Evolutionary conservation across 2,113 vertebrate species (phyloP).

Genomic region (Oncorhynchus mykiss): DNA sequence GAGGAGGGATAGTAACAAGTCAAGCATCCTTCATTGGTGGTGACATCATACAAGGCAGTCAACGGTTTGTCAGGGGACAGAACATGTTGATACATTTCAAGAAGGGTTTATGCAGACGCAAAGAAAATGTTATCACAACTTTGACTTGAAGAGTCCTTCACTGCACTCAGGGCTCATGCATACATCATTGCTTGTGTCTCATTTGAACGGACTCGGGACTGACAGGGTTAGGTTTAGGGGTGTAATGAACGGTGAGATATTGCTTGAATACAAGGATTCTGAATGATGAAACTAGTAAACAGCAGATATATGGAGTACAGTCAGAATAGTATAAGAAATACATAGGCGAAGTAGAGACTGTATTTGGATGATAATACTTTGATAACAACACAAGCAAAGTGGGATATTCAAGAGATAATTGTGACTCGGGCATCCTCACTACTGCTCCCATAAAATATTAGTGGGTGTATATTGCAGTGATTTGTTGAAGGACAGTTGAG

Average conservation of each 20-base stretch:
- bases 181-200: not conserved
- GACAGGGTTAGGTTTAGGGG: too few species aligned
- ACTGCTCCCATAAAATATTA: slow-evolving; percentile 20
- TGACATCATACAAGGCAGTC: not conserved
- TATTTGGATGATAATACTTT: not conserved
- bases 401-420: not conserved
- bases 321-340: not conserved
- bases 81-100: not conserved
- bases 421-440: not conserved
- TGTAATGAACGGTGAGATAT: too few species aligned
- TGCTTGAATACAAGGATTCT: not conserved
- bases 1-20: not conserved
- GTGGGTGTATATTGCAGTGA: not conserved
- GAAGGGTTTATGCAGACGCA: too few species aligned
- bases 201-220: too few species aligned
- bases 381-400: slow-evolving; percentile 2
- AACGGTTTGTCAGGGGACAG: not conserved
- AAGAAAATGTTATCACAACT: not conserved
- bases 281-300: slow-evolving; percentile 1
- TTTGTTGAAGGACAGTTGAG: not conserved
- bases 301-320: not conserved
- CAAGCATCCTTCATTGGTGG: not conserved
- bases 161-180: not conserved
- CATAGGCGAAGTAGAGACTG: not conserved
- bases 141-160: not conserved